A percentile compares a stretch with the other conserved stretches of the same genome.
phyloP scores from a whole-genome alignment of 2,113 vertebrate genomes.

The Ophthalmolycus amberensis region DNA sequence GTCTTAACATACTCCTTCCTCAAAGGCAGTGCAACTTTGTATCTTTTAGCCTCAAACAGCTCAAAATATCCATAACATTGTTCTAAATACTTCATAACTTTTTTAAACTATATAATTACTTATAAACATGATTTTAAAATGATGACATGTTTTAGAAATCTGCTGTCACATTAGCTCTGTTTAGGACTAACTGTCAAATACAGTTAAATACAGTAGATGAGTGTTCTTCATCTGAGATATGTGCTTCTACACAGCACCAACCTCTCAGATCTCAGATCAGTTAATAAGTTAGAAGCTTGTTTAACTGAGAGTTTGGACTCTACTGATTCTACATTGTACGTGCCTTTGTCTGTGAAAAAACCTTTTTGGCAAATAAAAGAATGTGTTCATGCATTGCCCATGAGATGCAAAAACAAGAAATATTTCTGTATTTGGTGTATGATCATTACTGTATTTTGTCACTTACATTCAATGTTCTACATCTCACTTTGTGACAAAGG shows the following conservation, averaged over 20 bases:
- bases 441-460: not conserved
- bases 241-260: not conserved
- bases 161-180: not conserved
- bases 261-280: not conserved
- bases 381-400: not conserved
- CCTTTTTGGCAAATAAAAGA: not conserved
- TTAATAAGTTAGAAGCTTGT: not conserved
- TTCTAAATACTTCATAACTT: not conserved
- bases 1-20: not conserved
- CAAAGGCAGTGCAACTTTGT: not conserved
- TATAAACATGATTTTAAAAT: not conserved
- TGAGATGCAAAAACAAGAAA: not conserved
- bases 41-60: not conserved
- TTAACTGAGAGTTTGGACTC: not conserved
- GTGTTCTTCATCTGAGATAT: not conserved
- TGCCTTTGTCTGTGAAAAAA: not conserved
- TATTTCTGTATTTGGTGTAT: not conserved
- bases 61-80: not conserved
- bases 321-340: not conserved
- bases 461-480: not conserved
- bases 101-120: not conserved
- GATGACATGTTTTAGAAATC: not conserved
- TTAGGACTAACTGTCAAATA: not conserved
- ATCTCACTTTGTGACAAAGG: not conserved
- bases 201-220: not conserved